phyloP scores from a whole-genome alignment of 2,113 vertebrate species.

The Atractosteus spatula region DNA sequence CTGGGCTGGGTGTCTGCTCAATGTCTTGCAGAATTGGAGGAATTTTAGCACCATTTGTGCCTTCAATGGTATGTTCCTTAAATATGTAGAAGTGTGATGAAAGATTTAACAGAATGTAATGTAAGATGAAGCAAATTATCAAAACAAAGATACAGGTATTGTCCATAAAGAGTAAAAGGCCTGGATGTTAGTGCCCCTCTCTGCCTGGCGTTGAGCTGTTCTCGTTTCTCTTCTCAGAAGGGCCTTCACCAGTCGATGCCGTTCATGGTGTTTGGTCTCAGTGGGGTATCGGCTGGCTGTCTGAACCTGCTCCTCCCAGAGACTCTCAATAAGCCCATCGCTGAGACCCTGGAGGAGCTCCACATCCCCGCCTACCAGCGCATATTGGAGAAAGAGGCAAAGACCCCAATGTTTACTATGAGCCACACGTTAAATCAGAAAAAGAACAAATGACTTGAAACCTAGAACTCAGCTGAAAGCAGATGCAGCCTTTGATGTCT shows the following conservation, averaged over 20 bases:
- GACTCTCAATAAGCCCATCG: conserved; percentile 70
- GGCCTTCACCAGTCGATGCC: conserved; percentile 70
- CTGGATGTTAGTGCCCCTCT: no score
- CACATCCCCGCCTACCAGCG: conserved; percentile 46
- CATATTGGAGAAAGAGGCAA: conserved; percentile 62
- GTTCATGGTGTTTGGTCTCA: conserved; percentile 78
- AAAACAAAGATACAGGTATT: background rate
- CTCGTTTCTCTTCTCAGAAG: conserved; percentile 53
- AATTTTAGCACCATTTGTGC: conserved; percentile 80
- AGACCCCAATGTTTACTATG: background rate
- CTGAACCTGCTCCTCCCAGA: conserved; percentile 79
- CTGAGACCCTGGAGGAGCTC: conserved; percentile 74
- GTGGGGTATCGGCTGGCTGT: conserved; percentile 70
- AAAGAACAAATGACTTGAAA: no score
- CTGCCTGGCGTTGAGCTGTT: background rate
- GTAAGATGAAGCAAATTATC: background rate
- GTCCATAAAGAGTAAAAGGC: no score
- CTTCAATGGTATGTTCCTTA: conserved; percentile 68
- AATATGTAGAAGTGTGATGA: background rate
- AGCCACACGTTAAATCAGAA: no score
- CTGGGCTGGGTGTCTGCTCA: conserved; percentile 81
- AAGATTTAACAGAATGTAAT: background rate
- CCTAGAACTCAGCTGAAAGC: no score
- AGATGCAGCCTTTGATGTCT: no score
- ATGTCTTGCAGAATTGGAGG: conserved; percentile 84